Evolutionary conservation across 2,113 vertebrate species (phyloP).

Genomic region (Bambusicola thoracicus): DNA sequence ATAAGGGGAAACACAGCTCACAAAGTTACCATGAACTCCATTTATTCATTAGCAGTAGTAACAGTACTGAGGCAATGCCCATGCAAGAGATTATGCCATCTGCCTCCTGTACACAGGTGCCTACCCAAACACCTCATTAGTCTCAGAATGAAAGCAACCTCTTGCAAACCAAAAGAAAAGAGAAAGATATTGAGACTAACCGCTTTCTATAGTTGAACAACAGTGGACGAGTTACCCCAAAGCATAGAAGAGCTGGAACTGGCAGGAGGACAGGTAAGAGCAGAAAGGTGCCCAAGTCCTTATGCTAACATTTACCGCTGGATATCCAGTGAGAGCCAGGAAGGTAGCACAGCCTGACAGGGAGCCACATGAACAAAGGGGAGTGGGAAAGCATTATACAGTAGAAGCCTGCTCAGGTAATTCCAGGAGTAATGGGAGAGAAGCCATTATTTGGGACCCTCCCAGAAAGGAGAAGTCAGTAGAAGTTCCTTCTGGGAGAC

Average conservation of each 20-base stretch:
- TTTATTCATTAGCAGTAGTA: neutral
- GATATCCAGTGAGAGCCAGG: neutral
- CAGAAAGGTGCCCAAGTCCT: neutral
- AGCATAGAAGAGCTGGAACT: neutral
- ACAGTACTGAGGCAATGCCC: neutral
- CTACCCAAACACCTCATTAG: neutral
- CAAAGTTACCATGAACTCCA: neutral
- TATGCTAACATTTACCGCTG: neutral
- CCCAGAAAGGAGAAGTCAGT: neutral
- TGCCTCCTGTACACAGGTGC: neutral
- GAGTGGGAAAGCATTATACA: neutral
- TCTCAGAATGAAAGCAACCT: neutral
- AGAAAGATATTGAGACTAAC: neutral
- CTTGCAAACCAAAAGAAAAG: accelerated
- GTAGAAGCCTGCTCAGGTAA: neutral
- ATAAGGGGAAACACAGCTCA: neutral
- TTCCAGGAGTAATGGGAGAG: neutral
- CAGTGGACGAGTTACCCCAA: neutral
- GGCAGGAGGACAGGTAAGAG: neutral
- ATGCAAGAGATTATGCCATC: too few species aligned
- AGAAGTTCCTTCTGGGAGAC: neutral
- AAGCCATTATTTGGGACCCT: neutral
- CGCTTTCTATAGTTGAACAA: neutral
- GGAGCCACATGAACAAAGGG: neutral
- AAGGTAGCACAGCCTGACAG: neutral